phyloP scores from a whole-genome alignment of 2,888 invertebrate species.

The Panzeria rudis region DNA sequence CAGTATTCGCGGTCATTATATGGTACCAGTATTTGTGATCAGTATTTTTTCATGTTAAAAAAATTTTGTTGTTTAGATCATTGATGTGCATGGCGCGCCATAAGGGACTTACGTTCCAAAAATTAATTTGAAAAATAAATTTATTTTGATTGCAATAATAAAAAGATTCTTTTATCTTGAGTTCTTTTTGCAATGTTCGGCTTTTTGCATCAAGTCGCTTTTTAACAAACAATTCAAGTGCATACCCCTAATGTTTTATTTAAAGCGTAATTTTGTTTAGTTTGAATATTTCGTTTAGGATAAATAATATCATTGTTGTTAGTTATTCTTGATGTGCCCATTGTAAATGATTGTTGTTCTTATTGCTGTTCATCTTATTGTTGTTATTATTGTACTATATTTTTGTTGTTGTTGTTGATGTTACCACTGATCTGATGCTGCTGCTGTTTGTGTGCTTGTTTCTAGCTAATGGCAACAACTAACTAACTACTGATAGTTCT shows the following conservation, averaged over 20 bases:
- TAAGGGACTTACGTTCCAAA: too few relatives aligned
- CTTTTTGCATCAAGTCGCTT: not conserved
- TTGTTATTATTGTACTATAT: constrained; percentile 33
- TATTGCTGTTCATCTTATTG: constrained; percentile 57
- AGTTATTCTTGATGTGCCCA: constrained; percentile 53
- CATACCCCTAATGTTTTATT: not conserved
- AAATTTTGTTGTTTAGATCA: too few relatives aligned
- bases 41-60: too few relatives aligned
- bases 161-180: too few relatives aligned
- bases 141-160: too few relatives aligned
- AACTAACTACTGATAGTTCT: constrained; percentile 45
- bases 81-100: too few relatives aligned
- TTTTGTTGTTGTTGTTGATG: constrained; percentile 26
- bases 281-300: constrained; percentile 56
- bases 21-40: too few relatives aligned
- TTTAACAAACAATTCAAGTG: not conserved
- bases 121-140: too few relatives aligned
- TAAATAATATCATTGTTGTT: constrained; percentile 61
- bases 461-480: constrained; percentile 1
- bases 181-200: too few relatives aligned
- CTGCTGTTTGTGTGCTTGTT: not conserved
- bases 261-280: constrained; percentile 39
- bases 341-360: constrained; percentile 59
- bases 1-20: too few relatives aligned
- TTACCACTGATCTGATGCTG: constrained; percentile 1